Evolutionary conservation across 2,113 vertebrate genomes (phyloP).

Genomic region (Raja brachyura): DNA sequence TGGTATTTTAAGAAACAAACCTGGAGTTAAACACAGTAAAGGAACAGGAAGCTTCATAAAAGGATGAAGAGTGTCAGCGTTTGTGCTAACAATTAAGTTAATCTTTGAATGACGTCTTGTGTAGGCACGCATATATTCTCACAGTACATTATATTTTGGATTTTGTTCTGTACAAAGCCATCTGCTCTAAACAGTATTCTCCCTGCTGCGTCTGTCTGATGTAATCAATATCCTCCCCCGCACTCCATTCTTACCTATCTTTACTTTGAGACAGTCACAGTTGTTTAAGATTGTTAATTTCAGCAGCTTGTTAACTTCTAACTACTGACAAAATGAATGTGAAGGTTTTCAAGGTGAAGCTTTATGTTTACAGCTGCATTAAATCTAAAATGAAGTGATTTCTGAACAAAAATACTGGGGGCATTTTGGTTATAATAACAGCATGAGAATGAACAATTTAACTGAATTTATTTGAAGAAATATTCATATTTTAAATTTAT

Average conservation of each 20-base stretch:
- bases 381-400: not conserved
- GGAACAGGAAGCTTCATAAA: not conserved
- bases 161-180: slow-evolving; percentile 26
- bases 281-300: not conserved
- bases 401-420: not conserved
- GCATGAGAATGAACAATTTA: not conserved
- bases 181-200: not conserved
- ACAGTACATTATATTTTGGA: slow-evolving; percentile 4
- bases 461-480: not conserved
- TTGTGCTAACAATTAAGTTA: not conserved
- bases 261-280: not conserved
- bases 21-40: not conserved
- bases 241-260: not conserved
- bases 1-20: not conserved
- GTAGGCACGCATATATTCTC: slow-evolving; percentile 1
- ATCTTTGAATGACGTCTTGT: slow-evolving; percentile 7
- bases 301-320: not conserved
- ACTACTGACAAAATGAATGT: not conserved
- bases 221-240: slow-evolving; percentile 32
- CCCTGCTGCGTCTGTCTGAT: slow-evolving; percentile 32
- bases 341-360: not conserved
- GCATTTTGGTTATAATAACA: not conserved
- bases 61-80: not conserved
- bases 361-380: not conserved
- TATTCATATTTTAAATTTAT: not conserved